phyloP scores from a whole-genome alignment of 2,797 vertebrate species.

The Merluccius polli region DNA sequence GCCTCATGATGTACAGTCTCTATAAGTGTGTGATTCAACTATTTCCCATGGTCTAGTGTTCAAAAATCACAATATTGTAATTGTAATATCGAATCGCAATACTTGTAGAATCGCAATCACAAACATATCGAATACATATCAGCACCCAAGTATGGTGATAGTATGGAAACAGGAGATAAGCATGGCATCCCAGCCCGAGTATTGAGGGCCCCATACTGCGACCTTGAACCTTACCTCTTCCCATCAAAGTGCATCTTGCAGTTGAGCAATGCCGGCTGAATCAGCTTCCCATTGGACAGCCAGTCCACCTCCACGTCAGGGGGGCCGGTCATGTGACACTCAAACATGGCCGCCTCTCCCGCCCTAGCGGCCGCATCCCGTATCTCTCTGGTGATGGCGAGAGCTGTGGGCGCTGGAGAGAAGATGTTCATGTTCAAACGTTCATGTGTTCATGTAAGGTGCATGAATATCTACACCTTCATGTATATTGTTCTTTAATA shows the following conservation, averaged over 20 bases:
- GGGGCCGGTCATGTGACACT: conserved; percentile 81
- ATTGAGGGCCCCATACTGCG: not conserved
- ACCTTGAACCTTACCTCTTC: conserved; percentile 61
- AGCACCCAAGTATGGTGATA: too few relatives aligned
- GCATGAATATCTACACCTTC: not conserved
- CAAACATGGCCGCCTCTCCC: conserved; percentile 87
- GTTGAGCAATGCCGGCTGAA: conserved; percentile 93
- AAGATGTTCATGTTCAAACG: not conserved
- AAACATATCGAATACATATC: too few relatives aligned
- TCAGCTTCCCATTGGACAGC: conserved; percentile 88
- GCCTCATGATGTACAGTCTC: too few relatives aligned
- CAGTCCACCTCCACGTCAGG: conserved; percentile 91
- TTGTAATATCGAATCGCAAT: too few relatives aligned
- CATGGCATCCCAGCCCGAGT: too few relatives aligned
- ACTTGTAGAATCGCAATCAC: too few relatives aligned
- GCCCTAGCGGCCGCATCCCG: conserved; percentile 81
- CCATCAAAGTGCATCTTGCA: conserved; percentile 99
- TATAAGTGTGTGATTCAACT: too few relatives aligned
- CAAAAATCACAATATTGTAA: too few relatives aligned
- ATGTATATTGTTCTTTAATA: not conserved
- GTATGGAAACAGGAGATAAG: too few relatives aligned
- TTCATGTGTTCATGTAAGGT: not conserved
- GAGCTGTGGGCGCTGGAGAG: conserved; percentile 41
- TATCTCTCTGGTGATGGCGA: conserved; percentile 77
- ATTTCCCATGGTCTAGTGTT: too few relatives aligned